Base-by-base conservation (phyloP, 2,888 invertebrate species). In the Cynaeus angustus region DNA sequence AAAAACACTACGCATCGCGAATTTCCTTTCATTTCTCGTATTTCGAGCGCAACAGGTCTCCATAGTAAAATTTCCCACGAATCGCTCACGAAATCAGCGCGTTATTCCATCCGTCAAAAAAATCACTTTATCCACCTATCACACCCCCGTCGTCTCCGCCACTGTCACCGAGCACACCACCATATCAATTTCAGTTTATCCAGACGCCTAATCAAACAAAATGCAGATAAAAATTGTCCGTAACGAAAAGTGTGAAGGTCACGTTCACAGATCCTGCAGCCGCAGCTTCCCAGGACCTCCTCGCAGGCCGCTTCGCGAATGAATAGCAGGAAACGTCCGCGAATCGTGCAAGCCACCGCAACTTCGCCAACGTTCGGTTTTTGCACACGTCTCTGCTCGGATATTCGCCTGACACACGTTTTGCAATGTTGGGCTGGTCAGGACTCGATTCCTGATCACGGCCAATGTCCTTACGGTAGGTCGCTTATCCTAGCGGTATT, bases 361-460 rank as follows among this genome's bases (percentile, higher is more conserved):
- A 75, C 75, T 81, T 81, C 82, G 81, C 80, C 75, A 53, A 62
- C 73, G 73, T 73, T 81, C 82, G 82, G 82, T 68, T 81, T 83
- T 83, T 83, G 83, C 83, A 83, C 83, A 81, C 82, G 81, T 73
- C 77, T 46, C 72, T 70, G 58, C 56, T 62, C 73, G 71, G 73
- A 68, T 62, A 58, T 71, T 70, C 53, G 80, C 80, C 82, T 79
- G 74, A 70, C 78, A 75, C 79, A 80, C 78, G 81, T 82, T 83
- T 83, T 78, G 84, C 83, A 82, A 84, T 81, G 81, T 85, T 85
- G 83, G 77, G 79, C 79, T 82, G 85, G 84, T 84, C 78, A 79
- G 80, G 79, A 77, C 16, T 65, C 59, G 43, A 80, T 78, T 78
- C 79, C 75, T 75, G 77, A 74, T 75, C 81, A 83, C 81, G 80